A percentile compares a stretch with the other conserved stretches of the same genome.
Evolutionary conservation across 2,797 vertebrate species (phyloP).

Genomic region (Mormyrus hasselquistii): DNA sequence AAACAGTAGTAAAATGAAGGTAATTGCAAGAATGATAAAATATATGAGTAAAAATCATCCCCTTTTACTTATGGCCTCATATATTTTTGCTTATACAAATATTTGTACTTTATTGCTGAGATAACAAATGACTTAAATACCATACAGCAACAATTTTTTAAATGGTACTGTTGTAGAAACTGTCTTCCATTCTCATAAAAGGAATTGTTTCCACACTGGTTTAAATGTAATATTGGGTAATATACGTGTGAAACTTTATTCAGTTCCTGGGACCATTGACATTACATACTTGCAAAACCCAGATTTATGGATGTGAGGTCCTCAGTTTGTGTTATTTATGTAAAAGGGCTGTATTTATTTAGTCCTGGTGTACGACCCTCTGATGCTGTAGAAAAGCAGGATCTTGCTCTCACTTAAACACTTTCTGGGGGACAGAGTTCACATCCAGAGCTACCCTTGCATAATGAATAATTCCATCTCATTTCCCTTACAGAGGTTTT

Average conservation of each 20-base stretch:
- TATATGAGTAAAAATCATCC: conserved; percentile 1
- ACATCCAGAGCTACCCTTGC: neutral
- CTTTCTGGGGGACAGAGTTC: neutral
- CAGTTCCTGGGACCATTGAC: neutral
- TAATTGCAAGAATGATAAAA: neutral
- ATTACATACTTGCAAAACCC: neutral
- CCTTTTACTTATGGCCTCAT: neutral
- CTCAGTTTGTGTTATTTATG: conserved; percentile 30
- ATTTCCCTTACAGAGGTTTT: neutral
- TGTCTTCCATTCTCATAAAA: neutral
- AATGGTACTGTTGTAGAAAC: neutral
- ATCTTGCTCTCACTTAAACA: neutral
- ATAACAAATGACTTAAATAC: neutral
- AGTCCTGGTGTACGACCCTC: conserved; percentile 3
- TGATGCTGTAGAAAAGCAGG: neutral
- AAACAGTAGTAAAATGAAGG: neutral
- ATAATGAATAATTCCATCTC: neutral
- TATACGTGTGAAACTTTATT: neutral
- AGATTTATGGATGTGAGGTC: conserved; percentile 25
- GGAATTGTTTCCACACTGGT: neutral
- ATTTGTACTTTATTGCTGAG: neutral
- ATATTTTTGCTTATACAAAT: neutral
- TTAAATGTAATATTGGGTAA: conserved; percentile 3
- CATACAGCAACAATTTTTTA: neutral
- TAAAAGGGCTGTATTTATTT: conserved; percentile 23